Conservation (phyloP, 2,888 invertebrate genomes). For the Hirtodrosophila alboralis region DNA sequence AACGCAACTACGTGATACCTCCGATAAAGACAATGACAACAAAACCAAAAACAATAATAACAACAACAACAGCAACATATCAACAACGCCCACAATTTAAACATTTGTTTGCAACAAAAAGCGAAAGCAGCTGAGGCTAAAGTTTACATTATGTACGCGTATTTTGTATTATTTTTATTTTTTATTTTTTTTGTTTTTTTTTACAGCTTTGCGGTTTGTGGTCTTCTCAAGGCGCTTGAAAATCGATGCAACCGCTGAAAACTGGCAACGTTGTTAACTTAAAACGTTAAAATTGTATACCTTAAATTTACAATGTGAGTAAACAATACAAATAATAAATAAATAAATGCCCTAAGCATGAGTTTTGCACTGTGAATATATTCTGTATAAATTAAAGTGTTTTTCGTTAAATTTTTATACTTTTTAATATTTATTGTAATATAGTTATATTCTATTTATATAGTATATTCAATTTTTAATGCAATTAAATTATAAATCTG, state of each 20-base stretch:
- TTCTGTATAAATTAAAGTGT: no score
- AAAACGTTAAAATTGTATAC: no score
- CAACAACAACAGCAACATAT: no score
- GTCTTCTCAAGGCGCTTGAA: conserved; percentile 64
- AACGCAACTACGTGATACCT: conserved; percentile 67
- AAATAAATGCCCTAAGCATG: no score
- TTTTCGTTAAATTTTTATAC: no score
- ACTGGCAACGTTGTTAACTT: conserved; percentile 53
- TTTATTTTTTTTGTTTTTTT: conserved; percentile 27
- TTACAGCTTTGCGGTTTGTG: conserved; percentile 55
- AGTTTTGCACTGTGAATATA: no score
- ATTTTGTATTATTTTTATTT: conserved; percentile 27
- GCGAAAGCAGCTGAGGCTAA: conserved; percentile 53
- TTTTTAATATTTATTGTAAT: no score
- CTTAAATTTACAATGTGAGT: no score
- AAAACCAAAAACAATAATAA: conserved; percentile 22
- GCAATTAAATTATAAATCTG: no score
- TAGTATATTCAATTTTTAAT: no score
- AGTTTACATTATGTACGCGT: conserved; percentile 27
- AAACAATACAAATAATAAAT: no score
- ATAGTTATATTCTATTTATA: no score
- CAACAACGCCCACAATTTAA: conserved; percentile 65
- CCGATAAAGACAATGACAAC: conserved; percentile 57
- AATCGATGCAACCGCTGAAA: conserved; percentile 70
- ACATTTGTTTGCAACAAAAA: conserved; percentile 63